Evolutionary conservation across 2,888 invertebrate species (phyloP).

Genomic region (Synergus laeviventris): DNA sequence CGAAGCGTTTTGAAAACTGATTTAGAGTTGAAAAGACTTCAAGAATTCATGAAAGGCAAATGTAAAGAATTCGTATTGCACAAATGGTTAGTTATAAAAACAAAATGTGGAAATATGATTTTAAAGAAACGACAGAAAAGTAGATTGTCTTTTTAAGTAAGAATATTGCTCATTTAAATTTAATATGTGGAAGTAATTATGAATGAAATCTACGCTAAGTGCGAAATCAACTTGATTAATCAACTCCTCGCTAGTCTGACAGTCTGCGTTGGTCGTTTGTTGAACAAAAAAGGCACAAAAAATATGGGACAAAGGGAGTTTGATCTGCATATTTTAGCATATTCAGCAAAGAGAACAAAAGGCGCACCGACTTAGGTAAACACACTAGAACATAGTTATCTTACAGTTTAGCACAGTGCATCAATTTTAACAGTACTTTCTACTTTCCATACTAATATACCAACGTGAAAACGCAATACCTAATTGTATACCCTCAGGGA

Average conservation of each 20-base stretch:
- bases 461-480: slow-evolving; percentile 8
- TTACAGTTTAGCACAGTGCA: slow-evolving; percentile 44
- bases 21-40: slow-evolving; percentile 42
- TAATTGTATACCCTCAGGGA: not conserved
- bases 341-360: slow-evolving; percentile 28
- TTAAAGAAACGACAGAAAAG: not conserved
- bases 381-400: slow-evolving; percentile 53
- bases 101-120: not conserved
- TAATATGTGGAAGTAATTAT: not conserved
- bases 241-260: not conserved
- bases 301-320: slow-evolving; percentile 27
- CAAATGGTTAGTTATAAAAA: not conserved
- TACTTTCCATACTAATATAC: slow-evolving; percentile 48
- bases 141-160: not conserved
- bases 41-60: slow-evolving; percentile 14
- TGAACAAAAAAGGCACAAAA: not conserved
- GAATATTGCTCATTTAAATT: not conserved
- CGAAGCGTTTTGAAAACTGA: slow-evolving; percentile 49
- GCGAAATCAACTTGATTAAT: not conserved
- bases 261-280: slow-evolving; percentile 10
- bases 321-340: slow-evolving; percentile 31
- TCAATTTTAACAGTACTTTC: slow-evolving; percentile 62
- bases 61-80: not conserved
- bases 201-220: not conserved
- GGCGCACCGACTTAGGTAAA: slow-evolving; percentile 26